These are phyloP conservation scores for Lasiurus borealis DNA, from an alignment of 2,113 vertebrate genomes.

Conservation along the genomic window DNA sequence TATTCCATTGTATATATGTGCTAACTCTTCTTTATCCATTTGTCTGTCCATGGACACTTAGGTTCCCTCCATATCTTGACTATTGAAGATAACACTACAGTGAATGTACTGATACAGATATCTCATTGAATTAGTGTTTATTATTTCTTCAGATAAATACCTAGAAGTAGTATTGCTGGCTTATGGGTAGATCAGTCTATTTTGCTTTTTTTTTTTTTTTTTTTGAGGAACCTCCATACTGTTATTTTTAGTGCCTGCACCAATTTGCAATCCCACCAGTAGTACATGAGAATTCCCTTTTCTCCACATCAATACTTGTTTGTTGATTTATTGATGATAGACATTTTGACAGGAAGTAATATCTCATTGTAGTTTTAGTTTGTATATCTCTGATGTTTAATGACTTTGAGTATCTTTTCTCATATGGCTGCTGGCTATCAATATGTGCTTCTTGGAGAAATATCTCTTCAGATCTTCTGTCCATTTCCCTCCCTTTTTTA, in stretches of 20 bases:
- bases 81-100: neutral
- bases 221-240: neutral
- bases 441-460: neutral
- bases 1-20: neutral
- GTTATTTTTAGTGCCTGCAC: neutral
- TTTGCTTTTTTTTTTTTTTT: neutral
- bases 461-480: neutral
- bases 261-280: neutral
- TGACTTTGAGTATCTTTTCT: neutral
- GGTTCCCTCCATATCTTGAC: neutral
- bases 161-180: neutral
- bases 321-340: neutral
- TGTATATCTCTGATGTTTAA: neutral
- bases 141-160: neutral
- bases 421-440: neutral
- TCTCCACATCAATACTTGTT: neutral
- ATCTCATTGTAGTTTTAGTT: neutral
- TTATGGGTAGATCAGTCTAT: neutral
- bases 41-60: neutral
- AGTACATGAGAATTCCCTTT: neutral
- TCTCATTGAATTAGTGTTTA: neutral
- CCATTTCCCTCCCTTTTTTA: neutral
- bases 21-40: too few species aligned
- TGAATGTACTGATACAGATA: too few species aligned
- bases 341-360: neutral